Percentiles rank a stretch among this genome's conserved stretches.
Conservation (phyloP, 2,888 invertebrate genomes). For the Cephus spinipes region DNA sequence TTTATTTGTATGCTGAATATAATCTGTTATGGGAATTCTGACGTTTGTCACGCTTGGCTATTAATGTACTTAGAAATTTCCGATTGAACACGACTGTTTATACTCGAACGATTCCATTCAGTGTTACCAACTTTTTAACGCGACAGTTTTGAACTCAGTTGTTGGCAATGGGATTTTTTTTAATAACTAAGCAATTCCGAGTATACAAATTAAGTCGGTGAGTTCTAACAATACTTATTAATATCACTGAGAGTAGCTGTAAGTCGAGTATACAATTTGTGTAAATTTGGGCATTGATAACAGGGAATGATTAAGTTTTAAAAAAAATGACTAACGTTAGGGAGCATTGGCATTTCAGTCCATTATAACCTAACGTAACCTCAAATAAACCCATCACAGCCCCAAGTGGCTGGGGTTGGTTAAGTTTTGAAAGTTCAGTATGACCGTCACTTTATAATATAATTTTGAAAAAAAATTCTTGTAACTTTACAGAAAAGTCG, state of each 20-base stretch:
- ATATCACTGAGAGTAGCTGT: neutral
- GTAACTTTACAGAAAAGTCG: too few relatives aligned
- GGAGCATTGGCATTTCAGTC: too few relatives aligned
- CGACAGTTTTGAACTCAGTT: neutral
- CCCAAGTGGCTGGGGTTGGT: neutral
- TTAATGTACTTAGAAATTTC: neutral
- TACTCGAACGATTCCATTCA: neutral
- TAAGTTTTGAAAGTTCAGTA: neutral
- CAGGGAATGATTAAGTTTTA: neutral
- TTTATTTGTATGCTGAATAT: neutral
- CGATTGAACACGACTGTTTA: neutral
- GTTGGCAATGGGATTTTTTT: neutral
- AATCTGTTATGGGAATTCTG: neutral
- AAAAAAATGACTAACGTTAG: too few relatives aligned
- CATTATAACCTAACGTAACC: neutral
- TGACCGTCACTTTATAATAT: too few relatives aligned
- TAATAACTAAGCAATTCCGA: neutral
- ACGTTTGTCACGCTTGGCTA: neutral
- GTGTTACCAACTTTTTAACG: neutral
- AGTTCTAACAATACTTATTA: neutral
- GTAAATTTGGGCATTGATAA: neutral
- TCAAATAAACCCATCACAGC: neutral
- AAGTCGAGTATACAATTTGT: neutral
- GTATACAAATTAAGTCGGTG: neutral
- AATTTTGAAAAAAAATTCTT: too few relatives aligned